Percentiles rank a stretch among this genome's conserved stretches.
phyloP scores from a whole-genome alignment of 2,797 vertebrate species.

The Syngnathus acus region DNA sequence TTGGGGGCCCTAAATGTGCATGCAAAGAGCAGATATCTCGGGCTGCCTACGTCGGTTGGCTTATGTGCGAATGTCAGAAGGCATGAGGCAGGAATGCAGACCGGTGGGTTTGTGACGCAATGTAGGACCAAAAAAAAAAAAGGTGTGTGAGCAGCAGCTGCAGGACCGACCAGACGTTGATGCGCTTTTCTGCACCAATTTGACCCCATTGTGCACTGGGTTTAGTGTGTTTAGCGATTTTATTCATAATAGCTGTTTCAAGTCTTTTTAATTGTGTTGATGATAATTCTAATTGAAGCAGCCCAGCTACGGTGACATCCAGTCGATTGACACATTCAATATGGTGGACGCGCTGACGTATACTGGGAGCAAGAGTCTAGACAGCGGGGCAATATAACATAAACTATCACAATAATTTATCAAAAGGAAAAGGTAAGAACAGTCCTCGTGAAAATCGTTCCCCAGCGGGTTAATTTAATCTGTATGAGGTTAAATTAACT shows the following conservation, averaged over 20 bases:
- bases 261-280: neutral
- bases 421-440: too few species aligned
- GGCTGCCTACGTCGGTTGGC: slow-evolving; percentile 12
- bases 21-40: slow-evolving; percentile 27
- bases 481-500: too few species aligned
- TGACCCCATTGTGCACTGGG: neutral
- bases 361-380: neutral
- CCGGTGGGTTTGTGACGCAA: slow-evolving; percentile 44
- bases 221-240: neutral
- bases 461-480: too few species aligned
- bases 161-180: neutral
- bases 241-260: neutral
- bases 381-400: too few species aligned
- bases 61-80: neutral
- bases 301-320: neutral
- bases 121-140: neutral
- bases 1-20: slow-evolving; percentile 6
- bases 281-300: neutral
- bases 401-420: too few species aligned
- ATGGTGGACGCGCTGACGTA: neutral
- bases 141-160: neutral
- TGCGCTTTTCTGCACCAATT: neutral
- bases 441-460: too few species aligned
- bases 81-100: slow-evolving; percentile 61
- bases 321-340: neutral